These are phyloP conservation scores for Dipus sagitta DNA, from an alignment of 2,797 vertebrate species.

Conservation along the genomic window DNA sequence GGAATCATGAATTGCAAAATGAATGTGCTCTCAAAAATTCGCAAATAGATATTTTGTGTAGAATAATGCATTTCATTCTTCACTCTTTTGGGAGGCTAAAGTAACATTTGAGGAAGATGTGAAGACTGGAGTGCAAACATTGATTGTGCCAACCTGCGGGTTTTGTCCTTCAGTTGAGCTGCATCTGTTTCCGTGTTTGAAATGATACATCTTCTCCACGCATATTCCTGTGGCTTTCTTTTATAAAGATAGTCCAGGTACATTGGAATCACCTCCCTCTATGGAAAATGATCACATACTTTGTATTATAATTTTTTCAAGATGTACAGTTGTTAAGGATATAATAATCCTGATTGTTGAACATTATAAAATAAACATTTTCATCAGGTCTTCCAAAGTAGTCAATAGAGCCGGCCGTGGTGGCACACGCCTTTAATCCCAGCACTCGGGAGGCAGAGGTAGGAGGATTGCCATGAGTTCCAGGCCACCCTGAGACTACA, in stretches of 20 bases:
- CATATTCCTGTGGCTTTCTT: neutral
- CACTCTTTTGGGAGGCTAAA: constrained; percentile 49
- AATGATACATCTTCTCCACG: neutral
- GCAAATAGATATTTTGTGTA: constrained; percentile 16
- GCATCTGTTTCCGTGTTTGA: neutral
- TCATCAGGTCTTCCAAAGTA: neutral
- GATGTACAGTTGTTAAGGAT: neutral
- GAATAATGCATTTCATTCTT: constrained; percentile 13
- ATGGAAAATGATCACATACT: neutral
- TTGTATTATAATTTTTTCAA: constrained; percentile 33
- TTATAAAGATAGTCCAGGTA: neutral
- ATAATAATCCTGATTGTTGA: neutral
- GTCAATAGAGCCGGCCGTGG: too few species aligned
- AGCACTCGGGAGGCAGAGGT: too few species aligned
- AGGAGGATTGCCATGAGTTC: too few species aligned
- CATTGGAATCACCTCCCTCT: neutral
- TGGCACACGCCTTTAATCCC: too few species aligned
- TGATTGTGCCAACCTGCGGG: constrained; percentile 9
- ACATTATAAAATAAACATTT: constrained; percentile 6
- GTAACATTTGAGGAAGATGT: constrained; percentile 21
- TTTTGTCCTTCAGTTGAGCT: constrained; percentile 49
- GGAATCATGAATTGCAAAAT: constrained; percentile 46
- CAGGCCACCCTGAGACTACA: too few species aligned
- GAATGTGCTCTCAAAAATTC: neutral
- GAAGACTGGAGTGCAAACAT: neutral